Evolutionary conservation across 1,140 invertebrate species (phyloP), one percentile per base, ranked within the genome.

Genomic region (Euura saliciscinereae): DNA sequence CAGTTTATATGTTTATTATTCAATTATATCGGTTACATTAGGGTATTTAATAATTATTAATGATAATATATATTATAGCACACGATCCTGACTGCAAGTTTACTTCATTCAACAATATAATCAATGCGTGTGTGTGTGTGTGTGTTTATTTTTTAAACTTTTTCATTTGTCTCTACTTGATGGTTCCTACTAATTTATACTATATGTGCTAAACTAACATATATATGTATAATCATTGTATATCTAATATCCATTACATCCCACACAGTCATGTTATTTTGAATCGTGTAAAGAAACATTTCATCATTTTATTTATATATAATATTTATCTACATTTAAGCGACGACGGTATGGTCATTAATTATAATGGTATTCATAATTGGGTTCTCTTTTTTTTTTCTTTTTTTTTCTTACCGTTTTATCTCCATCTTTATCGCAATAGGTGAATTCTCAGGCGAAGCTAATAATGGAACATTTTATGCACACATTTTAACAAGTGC

Each of bases 1-100:
- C 69, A 71, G 73, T 71, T 69, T 74, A 71, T 44, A 74, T 71
- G 67, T 71, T 51, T 74, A 67, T 28, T 28, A 28, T 74, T 74
- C 59, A 46, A 66, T 67, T 74, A 51, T 28, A 28, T 71, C 44
- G 73, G 68, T 71, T 74, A 74, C 73, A 74, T 64, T 73, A 44
- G 13, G 42, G 42, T 68, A 28, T 28, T 28, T 28, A 28, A 28
- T 28, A 28, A 28, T 28, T 28, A 28, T 28, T 28, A n/a, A 59
- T 59, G 13, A 59, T 59, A 59, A 59, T 59, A 59, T 59, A 59
- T n/a, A n/a, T 11, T 59, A 59, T 59, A 59, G 51, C 51, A 59
- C 51, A 59, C 51, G 51, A 59, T 59, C 10, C 51, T 6, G 51
- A n/a, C 5, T 59, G 51, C 6, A 59, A 8, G 51, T 59, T 28